phyloP scores from a whole-genome alignment of 2,888 invertebrate genomes.

The Pharmacophagus antenor region DNA sequence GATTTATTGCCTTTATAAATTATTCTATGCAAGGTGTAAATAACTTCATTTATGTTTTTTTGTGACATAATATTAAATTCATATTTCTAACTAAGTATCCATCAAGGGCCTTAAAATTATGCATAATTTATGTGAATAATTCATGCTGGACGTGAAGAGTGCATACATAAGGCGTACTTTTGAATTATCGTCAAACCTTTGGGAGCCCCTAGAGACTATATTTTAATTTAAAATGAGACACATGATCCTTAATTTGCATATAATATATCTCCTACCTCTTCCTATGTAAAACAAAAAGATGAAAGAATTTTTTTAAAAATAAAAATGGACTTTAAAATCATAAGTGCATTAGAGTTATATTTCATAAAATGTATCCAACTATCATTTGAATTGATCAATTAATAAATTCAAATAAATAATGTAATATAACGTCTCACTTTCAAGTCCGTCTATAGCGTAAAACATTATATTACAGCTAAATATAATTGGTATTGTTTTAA shows the following conservation, averaged over 20 bases:
- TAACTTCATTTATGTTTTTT: not conserved
- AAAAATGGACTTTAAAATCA: no score
- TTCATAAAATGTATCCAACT: no score
- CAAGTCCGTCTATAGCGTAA: no score
- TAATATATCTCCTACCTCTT: not conserved
- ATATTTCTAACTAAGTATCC: slow-evolving; percentile 14
- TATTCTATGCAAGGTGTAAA: not conserved
- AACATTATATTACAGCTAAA: no score
- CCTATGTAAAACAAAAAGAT: not conserved
- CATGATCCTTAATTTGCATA: slow-evolving; percentile 1
- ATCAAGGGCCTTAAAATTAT: slow-evolving; percentile 32
- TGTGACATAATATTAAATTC: not conserved
- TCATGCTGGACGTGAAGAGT: slow-evolving; percentile 30
- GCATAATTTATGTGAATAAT: slow-evolving; percentile 34
- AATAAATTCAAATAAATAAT: no score
- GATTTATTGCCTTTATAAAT: not conserved
- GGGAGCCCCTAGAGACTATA: slow-evolving; percentile 21
- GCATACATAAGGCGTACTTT: slow-evolving; percentile 29
- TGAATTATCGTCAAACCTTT: slow-evolving; percentile 23
- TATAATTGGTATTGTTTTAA: no score
- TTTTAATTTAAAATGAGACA: slow-evolving; percentile 20
- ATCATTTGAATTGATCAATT: no score
- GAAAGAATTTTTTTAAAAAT: not conserved
- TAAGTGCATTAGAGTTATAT: no score
- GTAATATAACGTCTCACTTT: no score